These are phyloP conservation scores for Takifugu flavidus DNA, from an alignment of 2,113 vertebrate genomes.

Conservation along the genomic window DNA sequence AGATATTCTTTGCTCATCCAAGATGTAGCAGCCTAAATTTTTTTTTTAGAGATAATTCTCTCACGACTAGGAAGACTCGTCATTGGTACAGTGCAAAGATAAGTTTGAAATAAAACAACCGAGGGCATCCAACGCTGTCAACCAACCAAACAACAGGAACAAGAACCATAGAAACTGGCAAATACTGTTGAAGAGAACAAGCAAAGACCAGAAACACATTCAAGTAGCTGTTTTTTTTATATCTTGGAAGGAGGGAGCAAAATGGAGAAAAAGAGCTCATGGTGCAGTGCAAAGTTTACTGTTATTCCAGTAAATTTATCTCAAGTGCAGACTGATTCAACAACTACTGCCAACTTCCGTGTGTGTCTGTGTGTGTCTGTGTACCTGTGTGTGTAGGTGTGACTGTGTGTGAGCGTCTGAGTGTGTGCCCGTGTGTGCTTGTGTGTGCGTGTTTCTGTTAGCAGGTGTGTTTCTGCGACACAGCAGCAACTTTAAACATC, in stretches of 20 bases:
- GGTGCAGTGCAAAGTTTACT: slow-evolving; percentile 43
- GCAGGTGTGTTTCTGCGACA: slow-evolving; percentile 24
- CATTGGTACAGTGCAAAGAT: slow-evolving; percentile 63
- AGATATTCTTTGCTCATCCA: slow-evolving; percentile 23
- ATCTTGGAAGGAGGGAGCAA: slow-evolving; percentile 30
- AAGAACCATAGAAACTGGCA: slow-evolving; percentile 2
- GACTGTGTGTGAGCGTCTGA: too few relatives aligned
- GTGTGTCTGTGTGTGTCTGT: too few relatives aligned
- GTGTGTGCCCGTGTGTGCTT: too few relatives aligned
- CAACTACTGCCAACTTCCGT: slow-evolving; percentile 8
- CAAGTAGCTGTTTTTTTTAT: slow-evolving; percentile 31
- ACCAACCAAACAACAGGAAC: slow-evolving; percentile 29
- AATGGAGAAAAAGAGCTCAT: slow-evolving; percentile 27
- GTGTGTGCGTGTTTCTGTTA: too few relatives aligned
- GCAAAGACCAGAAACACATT: too few relatives aligned
- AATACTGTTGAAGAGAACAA: too few relatives aligned
- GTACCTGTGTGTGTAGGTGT: too few relatives aligned
- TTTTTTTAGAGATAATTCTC: slow-evolving; percentile 33
- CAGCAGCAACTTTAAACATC: slow-evolving; percentile 27
- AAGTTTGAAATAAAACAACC: slow-evolving; percentile 45
- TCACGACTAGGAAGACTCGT: slow-evolving; percentile 48
- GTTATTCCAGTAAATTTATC: slow-evolving; percentile 36
- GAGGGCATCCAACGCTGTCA: slow-evolving; percentile 25
- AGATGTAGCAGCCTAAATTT: slow-evolving; percentile 39
- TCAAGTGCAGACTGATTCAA: slow-evolving; percentile 27